Evolutionary conservation across 2,888 invertebrate species (phyloP).

Genomic region (Zhuqinia jingwanae): DNA sequence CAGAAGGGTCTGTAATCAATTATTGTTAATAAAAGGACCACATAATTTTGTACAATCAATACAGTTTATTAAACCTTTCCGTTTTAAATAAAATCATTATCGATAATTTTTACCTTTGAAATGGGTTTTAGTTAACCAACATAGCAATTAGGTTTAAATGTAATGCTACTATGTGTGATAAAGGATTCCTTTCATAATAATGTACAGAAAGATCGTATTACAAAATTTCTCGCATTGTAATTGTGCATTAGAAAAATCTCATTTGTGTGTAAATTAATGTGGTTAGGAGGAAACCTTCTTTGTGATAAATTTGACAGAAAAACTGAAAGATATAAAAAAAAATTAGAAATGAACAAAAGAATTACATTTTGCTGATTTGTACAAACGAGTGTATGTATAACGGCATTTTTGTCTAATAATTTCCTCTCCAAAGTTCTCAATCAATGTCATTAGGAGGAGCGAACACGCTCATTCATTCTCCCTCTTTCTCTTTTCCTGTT

Average conservation of each 20-base stretch:
- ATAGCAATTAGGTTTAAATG: too few relatives aligned
- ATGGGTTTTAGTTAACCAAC: too few relatives aligned
- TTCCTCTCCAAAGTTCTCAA: conserved; percentile 48
- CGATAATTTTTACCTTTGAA: too few relatives aligned
- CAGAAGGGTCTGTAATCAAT: too few relatives aligned
- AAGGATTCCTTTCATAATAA: not conserved
- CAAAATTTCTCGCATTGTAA: not conserved
- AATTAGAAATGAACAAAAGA: not conserved
- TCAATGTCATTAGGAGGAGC: conserved; percentile 59
- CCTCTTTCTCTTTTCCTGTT: not conserved
- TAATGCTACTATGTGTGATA: too few relatives aligned
- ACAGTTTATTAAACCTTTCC: too few relatives aligned
- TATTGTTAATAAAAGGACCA: too few relatives aligned
- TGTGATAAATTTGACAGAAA: not conserved
- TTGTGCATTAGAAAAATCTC: not conserved
- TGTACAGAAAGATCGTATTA: not conserved
- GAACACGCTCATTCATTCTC: conserved; percentile 16
- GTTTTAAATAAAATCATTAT: too few relatives aligned
- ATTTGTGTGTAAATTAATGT: not conserved
- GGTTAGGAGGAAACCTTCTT: not conserved
- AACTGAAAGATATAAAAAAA: not conserved
- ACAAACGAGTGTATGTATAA: not conserved
- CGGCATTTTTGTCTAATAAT: conserved; percentile 9
- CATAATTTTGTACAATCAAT: too few relatives aligned
- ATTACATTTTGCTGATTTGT: not conserved